Evolutionary conservation across 2,888 invertebrate genomes (phyloP).

Genomic region (Phlogophora meticulosa): DNA sequence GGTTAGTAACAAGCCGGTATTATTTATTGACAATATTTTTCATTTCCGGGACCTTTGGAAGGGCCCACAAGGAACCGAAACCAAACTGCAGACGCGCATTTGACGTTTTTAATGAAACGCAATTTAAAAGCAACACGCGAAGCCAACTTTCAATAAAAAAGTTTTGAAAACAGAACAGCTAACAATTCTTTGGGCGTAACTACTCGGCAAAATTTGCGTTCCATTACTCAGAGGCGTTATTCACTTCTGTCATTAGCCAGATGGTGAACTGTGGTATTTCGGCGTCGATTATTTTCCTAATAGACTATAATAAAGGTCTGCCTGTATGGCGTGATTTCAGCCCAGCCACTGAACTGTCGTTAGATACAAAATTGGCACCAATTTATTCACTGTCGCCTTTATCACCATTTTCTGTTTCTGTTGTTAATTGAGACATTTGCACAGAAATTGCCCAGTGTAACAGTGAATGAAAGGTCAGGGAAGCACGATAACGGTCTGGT

Average conservation of each 20-base stretch:
- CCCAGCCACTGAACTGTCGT: conserved; percentile 78
- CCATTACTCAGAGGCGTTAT: conserved; percentile 49
- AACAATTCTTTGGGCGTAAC: conserved; percentile 46
- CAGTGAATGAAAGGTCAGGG: conserved; percentile 68
- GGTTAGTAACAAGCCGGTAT: no score
- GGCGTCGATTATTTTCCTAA: conserved; percentile 69
- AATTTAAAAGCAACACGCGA: conserved; percentile 30
- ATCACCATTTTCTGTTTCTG: conserved; percentile 81
- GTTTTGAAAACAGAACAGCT: conserved; percentile 24
- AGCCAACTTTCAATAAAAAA: conserved; percentile 29
- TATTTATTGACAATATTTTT: no score
- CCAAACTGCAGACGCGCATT: no score
- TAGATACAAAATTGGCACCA: conserved; percentile 79
- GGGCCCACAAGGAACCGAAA: no score
- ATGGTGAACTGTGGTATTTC: conserved; percentile 51
- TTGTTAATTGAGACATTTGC: conserved; percentile 88
- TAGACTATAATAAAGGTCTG: conserved; percentile 68
- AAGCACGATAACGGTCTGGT: conserved; percentile 63
- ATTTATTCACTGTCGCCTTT: conserved; percentile 83
- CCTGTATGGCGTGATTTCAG: conserved; percentile 68
- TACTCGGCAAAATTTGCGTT: conserved; percentile 51
- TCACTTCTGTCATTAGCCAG: conserved; percentile 57
- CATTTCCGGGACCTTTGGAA: no score
- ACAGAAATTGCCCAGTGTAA: conserved; percentile 78
- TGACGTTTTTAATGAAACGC: conserved; percentile 9